These are phyloP conservation scores for Coelopa frigida DNA, from an alignment of 1,140 invertebrate species.

Conservation along the genomic window DNA sequence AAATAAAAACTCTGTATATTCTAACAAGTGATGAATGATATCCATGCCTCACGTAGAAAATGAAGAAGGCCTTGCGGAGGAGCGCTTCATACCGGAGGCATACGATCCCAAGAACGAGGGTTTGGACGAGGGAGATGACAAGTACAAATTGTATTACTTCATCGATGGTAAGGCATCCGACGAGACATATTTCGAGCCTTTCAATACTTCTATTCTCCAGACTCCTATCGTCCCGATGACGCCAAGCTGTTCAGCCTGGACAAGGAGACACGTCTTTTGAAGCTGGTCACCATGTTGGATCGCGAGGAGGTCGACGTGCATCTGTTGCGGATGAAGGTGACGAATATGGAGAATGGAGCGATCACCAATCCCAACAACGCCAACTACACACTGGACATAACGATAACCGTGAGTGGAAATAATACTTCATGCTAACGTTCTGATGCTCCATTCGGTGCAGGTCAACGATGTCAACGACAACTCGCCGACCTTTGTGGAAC, in stretches of 20 bases:
- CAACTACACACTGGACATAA: slow-evolving; percentile 9
- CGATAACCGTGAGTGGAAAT: slow-evolving; percentile 10
- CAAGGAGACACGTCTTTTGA: background rate
- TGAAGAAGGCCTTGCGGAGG: slow-evolving; percentile 38
- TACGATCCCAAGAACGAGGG: slow-evolving; percentile 45
- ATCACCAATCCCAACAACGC: slow-evolving; percentile 20
- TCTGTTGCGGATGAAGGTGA: slow-evolving; percentile 42
- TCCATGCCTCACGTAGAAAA: no score
- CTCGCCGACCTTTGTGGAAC: slow-evolving; percentile 27
- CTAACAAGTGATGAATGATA: background rate
- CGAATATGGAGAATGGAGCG: slow-evolving; percentile 30
- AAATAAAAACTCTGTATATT: background rate
- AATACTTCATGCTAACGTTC: slow-evolving; percentile 15
- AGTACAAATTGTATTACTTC: slow-evolving; percentile 47
- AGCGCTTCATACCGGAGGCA: slow-evolving; percentile 37
- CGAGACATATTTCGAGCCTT: background rate
- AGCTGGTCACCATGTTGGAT: slow-evolving; percentile 3
- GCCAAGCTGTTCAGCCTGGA: slow-evolving; percentile 1
- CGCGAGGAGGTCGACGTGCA: slow-evolving; percentile 26
- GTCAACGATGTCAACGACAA: slow-evolving; percentile 45
- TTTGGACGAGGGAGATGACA: slow-evolving; percentile 25
- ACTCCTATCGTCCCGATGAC: background rate
- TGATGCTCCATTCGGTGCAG: no score
- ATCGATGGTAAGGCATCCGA: slow-evolving; percentile 40
- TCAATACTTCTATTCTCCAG: background rate